These are phyloP conservation scores for Rhabdophis nuchalis DNA, from an alignment of 2,797 vertebrate genomes.

Conservation along the genomic window DNA sequence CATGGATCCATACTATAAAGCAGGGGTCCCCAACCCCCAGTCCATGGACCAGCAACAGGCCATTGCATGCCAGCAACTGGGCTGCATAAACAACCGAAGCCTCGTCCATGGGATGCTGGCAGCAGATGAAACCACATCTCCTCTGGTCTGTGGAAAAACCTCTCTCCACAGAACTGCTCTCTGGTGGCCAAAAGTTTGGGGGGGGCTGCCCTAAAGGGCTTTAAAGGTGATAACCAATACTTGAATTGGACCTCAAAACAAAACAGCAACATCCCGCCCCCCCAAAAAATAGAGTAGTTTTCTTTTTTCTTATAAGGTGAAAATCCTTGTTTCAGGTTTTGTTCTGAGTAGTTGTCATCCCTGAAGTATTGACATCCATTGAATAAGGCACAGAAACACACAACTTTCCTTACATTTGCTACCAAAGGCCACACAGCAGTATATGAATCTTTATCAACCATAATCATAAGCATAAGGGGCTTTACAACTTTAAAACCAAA, in stretches of 20 bases:
- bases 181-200: no score
- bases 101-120: no score
- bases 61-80: no score
- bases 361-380: slow-evolving; percentile 36
- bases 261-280: background rate
- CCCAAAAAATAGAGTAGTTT: background rate
- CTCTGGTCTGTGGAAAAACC: no score
- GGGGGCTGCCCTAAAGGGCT: background rate
- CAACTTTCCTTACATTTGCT: slow-evolving; percentile 2
- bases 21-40: no score
- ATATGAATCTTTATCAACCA: slow-evolving; percentile 40
- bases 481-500: slow-evolving; percentile 53
- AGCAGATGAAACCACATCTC: no score
- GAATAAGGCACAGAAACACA: slow-evolving; percentile 10
- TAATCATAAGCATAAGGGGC: slow-evolving; percentile 35
- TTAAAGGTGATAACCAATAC: background rate
- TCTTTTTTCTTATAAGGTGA: background rate
- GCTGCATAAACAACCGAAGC: no score
- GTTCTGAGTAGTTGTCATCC: slow-evolving; percentile 1
- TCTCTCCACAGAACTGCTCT: no score
- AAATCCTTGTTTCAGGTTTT: accelerated
- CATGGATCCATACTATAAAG: no score
- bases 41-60: no score
- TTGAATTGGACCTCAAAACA: background rate
- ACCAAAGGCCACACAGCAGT: background rate